Evolutionary conservation across 2,888 invertebrate genomes (phyloP).

Genomic region (Drosophila kanekoi): DNA sequence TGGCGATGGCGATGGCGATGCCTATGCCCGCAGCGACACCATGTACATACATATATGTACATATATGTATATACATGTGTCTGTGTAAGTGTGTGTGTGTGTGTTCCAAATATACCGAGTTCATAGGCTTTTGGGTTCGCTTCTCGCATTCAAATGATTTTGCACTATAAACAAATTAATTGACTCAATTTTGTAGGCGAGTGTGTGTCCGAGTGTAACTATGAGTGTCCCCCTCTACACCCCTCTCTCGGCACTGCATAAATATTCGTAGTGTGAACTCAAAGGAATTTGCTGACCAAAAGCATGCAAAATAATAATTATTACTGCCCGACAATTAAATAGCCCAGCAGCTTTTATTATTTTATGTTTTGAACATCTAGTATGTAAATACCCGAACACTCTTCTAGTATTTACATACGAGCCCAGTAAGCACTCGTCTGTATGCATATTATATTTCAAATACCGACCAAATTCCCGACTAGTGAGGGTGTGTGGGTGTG

Average conservation of each 20-base stretch:
- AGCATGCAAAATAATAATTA: conserved; percentile 23
- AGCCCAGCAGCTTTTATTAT: conserved; percentile 3
- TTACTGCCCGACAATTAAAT: conserved; percentile 34
- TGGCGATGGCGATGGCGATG: conserved; percentile 22
- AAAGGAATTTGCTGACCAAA: conserved; percentile 33
- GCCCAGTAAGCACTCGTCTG: not conserved
- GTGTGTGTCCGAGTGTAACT: conserved; percentile 3
- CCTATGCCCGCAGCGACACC: conserved; percentile 1
- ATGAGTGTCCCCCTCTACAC: not conserved
- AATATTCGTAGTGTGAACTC: conserved; percentile 32
- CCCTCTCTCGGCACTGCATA: not conserved
- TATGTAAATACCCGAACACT: conserved; percentile 4
- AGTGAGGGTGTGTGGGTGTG: not conserved
- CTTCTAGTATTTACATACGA: conserved; percentile 9
- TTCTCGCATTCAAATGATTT: conserved; percentile 58
- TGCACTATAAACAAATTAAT: conserved; percentile 76
- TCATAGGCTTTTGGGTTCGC: conserved; percentile 4
- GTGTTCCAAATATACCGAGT: not conserved
- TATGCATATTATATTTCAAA: conserved; percentile 7
- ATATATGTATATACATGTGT: too few species aligned
- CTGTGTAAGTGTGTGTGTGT: too few species aligned
- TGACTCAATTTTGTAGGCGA: conserved; percentile 44
- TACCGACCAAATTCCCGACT: too few species aligned
- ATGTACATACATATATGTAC: too few species aligned
- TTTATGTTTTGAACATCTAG: not conserved